Conservation (phyloP, 2,888 invertebrate species). For the Craniophora ligustri region DNA sequence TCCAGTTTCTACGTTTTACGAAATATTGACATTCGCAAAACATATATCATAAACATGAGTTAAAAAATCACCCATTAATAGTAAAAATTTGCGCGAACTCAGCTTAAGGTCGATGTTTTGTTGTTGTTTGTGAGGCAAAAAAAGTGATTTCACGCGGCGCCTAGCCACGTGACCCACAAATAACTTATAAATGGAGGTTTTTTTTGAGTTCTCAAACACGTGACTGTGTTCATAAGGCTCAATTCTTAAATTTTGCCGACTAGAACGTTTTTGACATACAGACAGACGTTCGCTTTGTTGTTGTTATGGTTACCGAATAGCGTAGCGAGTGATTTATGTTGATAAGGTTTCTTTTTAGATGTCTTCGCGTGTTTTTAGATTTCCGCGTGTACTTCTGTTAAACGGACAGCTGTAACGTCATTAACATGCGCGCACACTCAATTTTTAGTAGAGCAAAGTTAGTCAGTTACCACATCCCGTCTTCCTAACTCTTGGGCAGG, state of each 20-base stretch:
- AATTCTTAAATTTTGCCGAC: neutral
- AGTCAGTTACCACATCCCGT: constrained; percentile 38
- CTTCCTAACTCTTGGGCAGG: constrained; percentile 26
- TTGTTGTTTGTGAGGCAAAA: constrained; percentile 3
- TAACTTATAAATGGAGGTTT: neutral
- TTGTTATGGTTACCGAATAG: neutral
- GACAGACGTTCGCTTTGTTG: neutral
- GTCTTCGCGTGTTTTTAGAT: no score
- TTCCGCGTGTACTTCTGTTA: no score
- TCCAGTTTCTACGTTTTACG: no score
- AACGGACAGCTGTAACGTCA: neutral
- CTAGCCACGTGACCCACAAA: constrained; percentile 5
- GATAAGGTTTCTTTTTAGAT: no score
- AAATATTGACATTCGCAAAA: no score
- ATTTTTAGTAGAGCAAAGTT: neutral
- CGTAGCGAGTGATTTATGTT: neutral
- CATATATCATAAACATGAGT: neutral
- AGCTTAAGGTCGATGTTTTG: neutral
- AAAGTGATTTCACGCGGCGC: neutral
- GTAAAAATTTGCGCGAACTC: neutral
- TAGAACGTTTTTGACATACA: neutral
- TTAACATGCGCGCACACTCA: neutral
- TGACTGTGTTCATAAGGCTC: neutral
- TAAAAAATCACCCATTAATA: neutral
- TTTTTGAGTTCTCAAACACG: neutral